These are phyloP conservation scores for Acanthopleura granulata DNA, from an alignment of 2,888 invertebrate species.

Conservation along the genomic window DNA sequence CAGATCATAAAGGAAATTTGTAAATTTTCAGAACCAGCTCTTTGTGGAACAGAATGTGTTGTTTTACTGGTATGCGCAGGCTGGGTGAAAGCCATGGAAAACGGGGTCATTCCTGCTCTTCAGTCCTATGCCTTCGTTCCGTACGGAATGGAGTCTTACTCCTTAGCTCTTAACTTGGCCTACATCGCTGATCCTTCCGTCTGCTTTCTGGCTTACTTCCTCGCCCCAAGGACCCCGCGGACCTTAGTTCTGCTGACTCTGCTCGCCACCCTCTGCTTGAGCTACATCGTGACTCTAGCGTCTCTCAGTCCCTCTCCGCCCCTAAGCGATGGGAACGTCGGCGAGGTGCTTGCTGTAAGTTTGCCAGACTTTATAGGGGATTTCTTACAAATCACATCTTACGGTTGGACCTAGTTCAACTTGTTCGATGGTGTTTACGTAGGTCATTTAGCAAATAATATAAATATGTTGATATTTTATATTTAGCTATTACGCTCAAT, in stretches of 20 bases:
- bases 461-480: no score
- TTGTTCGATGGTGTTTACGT: no score
- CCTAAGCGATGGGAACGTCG: conserved; percentile 73
- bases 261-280: conserved; percentile 73
- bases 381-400: no score
- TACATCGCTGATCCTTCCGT: conserved; percentile 86
- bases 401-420: no score
- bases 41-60: neutral
- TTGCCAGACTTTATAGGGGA: neutral
- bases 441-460: no score
- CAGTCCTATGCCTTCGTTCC: conserved; percentile 87
- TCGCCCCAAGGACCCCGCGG: conserved; percentile 51
- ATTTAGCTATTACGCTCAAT: no score
- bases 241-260: conserved; percentile 49
- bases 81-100: conserved; percentile 79
- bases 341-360: conserved; percentile 72
- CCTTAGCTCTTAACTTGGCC: conserved; percentile 81
- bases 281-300: conserved; percentile 80
- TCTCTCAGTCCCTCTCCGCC: conserved; percentile 79
- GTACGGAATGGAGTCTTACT: conserved; percentile 83
- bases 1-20: neutral
- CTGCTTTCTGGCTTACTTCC: conserved; percentile 75
- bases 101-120: conserved; percentile 84
- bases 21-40: neutral
- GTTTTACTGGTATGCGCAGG: conserved; percentile 68